Conservation (phyloP, 2,113 vertebrate genomes). For the Microcebus griseorufus region DNA sequence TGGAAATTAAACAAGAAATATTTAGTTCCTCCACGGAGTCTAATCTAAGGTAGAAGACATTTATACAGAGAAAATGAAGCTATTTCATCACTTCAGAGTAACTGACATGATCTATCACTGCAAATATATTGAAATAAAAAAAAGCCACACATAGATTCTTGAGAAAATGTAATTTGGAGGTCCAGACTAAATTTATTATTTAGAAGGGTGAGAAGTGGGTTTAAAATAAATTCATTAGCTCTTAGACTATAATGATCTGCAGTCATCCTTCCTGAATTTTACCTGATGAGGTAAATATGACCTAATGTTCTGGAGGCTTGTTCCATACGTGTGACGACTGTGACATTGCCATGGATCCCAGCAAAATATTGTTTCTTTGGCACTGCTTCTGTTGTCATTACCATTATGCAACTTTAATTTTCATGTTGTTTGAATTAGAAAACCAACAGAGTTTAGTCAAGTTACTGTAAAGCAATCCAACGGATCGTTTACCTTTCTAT, state of each 20-base stretch:
- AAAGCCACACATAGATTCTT: background rate
- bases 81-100: slow-evolving; percentile 39
- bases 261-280: slow-evolving; percentile 30
- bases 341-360: slow-evolving; percentile 73
- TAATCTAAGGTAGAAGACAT: slow-evolving; percentile 33
- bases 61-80: slow-evolving; percentile 50
- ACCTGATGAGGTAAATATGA: slow-evolving; percentile 71
- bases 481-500: slow-evolving; percentile 49
- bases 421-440: slow-evolving; percentile 44
- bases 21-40: slow-evolving; percentile 43
- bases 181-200: slow-evolving; percentile 18
- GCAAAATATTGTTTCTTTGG: slow-evolving; percentile 75
- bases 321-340: slow-evolving; percentile 27
- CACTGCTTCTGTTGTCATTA: background rate
- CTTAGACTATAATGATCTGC: background rate
- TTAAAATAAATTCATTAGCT: slow-evolving; percentile 46
- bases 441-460: slow-evolving; percentile 24
- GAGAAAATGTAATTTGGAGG: slow-evolving; percentile 46
- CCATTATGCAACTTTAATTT: slow-evolving; percentile 62
- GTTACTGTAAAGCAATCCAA: slow-evolving; percentile 42
- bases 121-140: slow-evolving; percentile 42
- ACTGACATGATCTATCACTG: slow-evolving; percentile 3
- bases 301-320: slow-evolving; percentile 36
- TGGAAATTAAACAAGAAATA: slow-evolving; percentile 39
- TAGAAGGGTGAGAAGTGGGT: slow-evolving; percentile 36